Base-by-base conservation (phyloP, 2,888 invertebrate genomes). In the Drosophila ezoana region DNA sequence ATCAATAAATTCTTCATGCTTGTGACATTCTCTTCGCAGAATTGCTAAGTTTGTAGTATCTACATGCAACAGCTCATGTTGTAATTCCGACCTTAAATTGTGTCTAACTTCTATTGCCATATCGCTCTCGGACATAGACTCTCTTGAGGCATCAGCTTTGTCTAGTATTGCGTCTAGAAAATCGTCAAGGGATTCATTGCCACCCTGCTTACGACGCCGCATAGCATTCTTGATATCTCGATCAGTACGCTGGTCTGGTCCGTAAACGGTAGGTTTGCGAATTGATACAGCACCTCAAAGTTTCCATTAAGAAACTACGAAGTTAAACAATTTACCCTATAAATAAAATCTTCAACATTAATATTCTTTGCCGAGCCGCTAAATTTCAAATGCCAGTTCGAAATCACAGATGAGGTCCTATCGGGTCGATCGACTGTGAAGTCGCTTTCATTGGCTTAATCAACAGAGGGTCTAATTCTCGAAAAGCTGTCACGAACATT, bases 21-120 rank as follows among this genome's bases (percentile, higher is more conserved):
- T 23, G 23, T 23, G 23, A 23, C 23, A 23, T 23, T 23, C 23
- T 23, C 23, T 23, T 23, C 23, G 5, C 5, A 23, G 5, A 23
- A 23, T 23, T 23, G 5, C 5, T 4, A 23, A 6, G 23, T 6
- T 5, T 23, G 6, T 5, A 23, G 1, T 23, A 6, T 23, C 6
- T 6, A 23, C 3, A 58, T 59, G 44, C 11, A 59, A 43, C 8
- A 44, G 28, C 6, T 59, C 43, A n/a, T 51, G 51, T 13, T 32
- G 28, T n/a, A 57, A 33, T 6, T 56, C 56, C 1, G 37, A 28
- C 4, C 38, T 56, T 6, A 47, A 6, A 10, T 56, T 47, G 4
- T 56, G 57, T n/a, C 32, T 47, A 5, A 47, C 32, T 5, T 57
- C n/a, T 2, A 32, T 16, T 9, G n/a, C n/a, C 10, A 56, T 23